Base-by-base conservation (phyloP, 2,113 vertebrate species). In the Eulacestoma nigropectus region DNA sequence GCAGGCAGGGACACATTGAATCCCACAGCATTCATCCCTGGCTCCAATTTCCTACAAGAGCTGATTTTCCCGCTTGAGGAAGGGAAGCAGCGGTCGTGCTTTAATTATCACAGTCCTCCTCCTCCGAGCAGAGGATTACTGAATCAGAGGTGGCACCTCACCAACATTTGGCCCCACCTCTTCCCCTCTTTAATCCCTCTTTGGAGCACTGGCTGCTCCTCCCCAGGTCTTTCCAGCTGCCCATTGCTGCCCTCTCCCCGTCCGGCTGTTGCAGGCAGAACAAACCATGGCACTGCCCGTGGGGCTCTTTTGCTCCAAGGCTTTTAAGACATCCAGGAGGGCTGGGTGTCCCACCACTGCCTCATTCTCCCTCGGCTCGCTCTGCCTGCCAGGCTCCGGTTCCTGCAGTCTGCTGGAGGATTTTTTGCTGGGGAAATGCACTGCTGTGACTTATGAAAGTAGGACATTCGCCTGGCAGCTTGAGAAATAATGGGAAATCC, bases 391-490 rank as follows among this genome's bases (percentile, higher is more conserved):
- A 32, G 74, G 23, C 73, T 70, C 23, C 56, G 84, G 35, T 23
- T 89, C 90, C 90, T 64, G 53, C 65, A 60, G 63, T 20, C 84
- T 70, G 84, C 73, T 15, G 76, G 62, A 84, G 78, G 81, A 94
- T 94, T 91, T 91, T 78, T 39, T 2, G 33, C 80, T 17, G 50
- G 70, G 85, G 87, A 89, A 84, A 79, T 85, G 75, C 87, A 47
- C 55, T 7, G 59, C 90, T 95, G 33, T 16, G 5, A 73, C 84
- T 84, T 77, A 52, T 6, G 39, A 68, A 96, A 95, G 81, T 83
- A 96, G 95, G 91, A 57, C 91, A 44, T 88, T 89, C 0, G 0
- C 67, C 82, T 76, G 93, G 84, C 94, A 93, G 91, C 91, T 95
- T 0, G 2, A 92, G 89, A 94, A 96, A 74, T 93, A 87, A 95